These are phyloP conservation scores for Enteromius thamalakanensis DNA, from an alignment of 2,797 vertebrate species.

Conservation along the genomic window DNA sequence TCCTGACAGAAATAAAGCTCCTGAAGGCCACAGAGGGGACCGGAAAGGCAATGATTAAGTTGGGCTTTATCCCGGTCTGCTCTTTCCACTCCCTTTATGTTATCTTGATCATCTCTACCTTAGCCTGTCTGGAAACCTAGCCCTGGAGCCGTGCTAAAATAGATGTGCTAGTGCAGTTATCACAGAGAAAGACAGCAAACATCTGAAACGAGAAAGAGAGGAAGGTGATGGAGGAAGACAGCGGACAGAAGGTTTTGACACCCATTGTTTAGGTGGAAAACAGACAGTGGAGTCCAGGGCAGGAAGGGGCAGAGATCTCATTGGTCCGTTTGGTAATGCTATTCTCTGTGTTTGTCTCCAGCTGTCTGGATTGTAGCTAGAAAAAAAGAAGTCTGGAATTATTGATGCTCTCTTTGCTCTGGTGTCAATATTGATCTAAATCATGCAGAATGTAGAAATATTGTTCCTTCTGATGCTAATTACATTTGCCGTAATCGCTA, in stretches of 20 bases:
- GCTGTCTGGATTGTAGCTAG: conserved; percentile 45
- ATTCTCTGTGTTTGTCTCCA: conserved; percentile 55
- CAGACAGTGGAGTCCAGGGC: conserved; percentile 72
- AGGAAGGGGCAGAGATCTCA: conserved; percentile 72
- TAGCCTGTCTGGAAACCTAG: conserved; percentile 54
- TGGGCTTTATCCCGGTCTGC: conserved; percentile 55
- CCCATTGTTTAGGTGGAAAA: conserved; percentile 62
- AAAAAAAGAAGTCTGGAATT: conserved; percentile 40
- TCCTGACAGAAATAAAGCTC: conserved; percentile 74
- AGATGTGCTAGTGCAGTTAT: conserved; percentile 74
- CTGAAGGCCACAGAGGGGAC: conserved; percentile 69
- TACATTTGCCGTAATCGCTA: conserved; percentile 48
- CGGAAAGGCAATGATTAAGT: conserved; percentile 72
- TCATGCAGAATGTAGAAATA: conserved; percentile 45
- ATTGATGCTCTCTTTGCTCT: conserved; percentile 39
- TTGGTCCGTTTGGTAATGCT: conserved; percentile 64
- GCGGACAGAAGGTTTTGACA: conserved; percentile 61
- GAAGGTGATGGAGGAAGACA: conserved; percentile 36
- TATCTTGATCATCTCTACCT: conserved; percentile 60
- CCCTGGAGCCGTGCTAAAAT: conserved; percentile 72
- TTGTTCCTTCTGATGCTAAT: conserved; percentile 27
- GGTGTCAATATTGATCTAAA: conserved; percentile 55
- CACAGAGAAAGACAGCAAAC: conserved; percentile 55
- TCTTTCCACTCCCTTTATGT: conserved; percentile 16
- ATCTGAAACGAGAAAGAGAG: conserved; percentile 62